Evolutionary conservation across 2,113 vertebrate genomes (phyloP), one percentile per base, ranked within the genome.

Genomic region (Astur gentilis): DNA sequence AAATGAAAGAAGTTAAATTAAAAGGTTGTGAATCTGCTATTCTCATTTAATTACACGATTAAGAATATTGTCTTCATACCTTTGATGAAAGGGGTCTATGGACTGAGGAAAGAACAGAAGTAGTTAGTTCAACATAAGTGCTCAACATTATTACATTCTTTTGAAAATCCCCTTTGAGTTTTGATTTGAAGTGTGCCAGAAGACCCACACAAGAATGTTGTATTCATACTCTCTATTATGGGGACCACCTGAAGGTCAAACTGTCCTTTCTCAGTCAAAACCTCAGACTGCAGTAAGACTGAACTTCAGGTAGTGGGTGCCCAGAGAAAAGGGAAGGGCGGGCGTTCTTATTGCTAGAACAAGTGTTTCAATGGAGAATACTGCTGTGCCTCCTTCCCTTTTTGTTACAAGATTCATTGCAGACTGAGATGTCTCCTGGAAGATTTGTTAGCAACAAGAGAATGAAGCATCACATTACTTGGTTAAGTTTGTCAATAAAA

Each of bases 181-280:
- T 86, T 65, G 16, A 3, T 9, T 40, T 83, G 52, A 55, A 84
- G 5, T 58, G 17, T 49, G 11, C 44, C 49, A 54, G 60, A 72
- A 45, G 58, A 77, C 27, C 18, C 38, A 32, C 16, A 57, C 6
- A 72, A 58, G 25, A 36, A 44, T 22, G 49, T 40, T 54, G 17
- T 42, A 44, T 72, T 77, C 32, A 44, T 62, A 3, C 3, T 45
- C 15, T 31, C 14, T 88, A 8, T 67, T 87, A 72, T n/a, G 14
- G 16, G 34, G 16, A 40, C 3, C 6, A 72, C 17, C 21, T 42
- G 60, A 76, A 58, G 12, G n/a, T 34, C 0, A 0, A 36, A 20
- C 32, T 87, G 21, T 71, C 5, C 17, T 84, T 90, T 23, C 15
- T 80, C 15, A 71, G 14, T 49, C 26, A 86, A 72, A 79, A 71